phyloP scores from a whole-genome alignment of 1,140 invertebrate species.

The Saccostrea glomerata region DNA sequence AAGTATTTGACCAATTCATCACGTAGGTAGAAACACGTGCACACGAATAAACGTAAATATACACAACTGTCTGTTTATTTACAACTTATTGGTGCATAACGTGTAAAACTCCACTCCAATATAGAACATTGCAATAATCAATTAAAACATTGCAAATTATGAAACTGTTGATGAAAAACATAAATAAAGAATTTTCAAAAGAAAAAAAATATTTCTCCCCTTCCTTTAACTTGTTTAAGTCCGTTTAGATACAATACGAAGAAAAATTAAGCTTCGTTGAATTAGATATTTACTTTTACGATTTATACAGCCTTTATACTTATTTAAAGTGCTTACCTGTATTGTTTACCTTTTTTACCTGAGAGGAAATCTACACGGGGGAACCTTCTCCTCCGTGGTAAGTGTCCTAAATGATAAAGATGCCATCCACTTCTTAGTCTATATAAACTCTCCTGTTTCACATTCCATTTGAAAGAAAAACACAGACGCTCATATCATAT shows the following conservation, averaged over 20 bases:
- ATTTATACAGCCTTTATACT: background rate
- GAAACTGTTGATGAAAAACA: too few relatives aligned
- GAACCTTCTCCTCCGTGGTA: background rate
- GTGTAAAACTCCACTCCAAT: background rate
- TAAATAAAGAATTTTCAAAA: too few relatives aligned
- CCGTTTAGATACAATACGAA: background rate
- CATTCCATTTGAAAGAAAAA: slow-evolving; percentile 34
- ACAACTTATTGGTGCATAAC: background rate
- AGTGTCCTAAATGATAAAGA: slow-evolving; percentile 17
- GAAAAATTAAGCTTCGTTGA: background rate
- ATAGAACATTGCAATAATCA: background rate
- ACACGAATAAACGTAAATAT: background rate
- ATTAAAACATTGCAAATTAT: too few relatives aligned
- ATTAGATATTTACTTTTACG: background rate
- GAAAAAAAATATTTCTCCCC: too few relatives aligned
- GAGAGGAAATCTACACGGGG: background rate
- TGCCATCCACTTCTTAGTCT: slow-evolving; percentile 19
- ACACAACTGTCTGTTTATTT: slow-evolving; percentile 3
- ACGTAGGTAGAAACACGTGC: background rate
- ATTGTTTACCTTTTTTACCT: background rate
- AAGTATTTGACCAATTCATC: too few relatives aligned
- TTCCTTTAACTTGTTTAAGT: background rate
- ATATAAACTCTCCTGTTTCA: slow-evolving; percentile 24
- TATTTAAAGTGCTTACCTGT: background rate
- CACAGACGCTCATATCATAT: slow-evolving; percentile 32